Evolutionary conservation across 2,888 invertebrate species (phyloP), one percentile per base, ranked within the genome.

Genomic region (Melanargia galathea): DNA sequence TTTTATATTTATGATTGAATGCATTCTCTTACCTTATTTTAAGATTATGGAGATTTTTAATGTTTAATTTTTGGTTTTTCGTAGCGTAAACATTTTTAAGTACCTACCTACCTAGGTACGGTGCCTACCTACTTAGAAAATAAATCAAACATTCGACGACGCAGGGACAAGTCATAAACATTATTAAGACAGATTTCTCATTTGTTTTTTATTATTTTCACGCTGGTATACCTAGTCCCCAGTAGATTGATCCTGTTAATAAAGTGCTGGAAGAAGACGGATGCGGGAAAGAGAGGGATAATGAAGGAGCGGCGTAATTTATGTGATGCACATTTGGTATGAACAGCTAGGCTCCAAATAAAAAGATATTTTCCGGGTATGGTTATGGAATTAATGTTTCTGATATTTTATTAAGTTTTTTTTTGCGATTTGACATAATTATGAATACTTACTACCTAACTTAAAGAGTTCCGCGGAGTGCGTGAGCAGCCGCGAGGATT

Each of bases 271-370:
- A 83, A 80, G 69, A 81, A 83, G 84, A 87, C 79, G 80, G 77
- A 83, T 82, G 78, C 75, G 79, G 79, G 86, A 86, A 75, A 80
- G 82, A 81, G 87, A 87, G 73, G 78, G 83, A 81, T 78, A 84
- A 73, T 79, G 81, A 85, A 87, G 88, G 84, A 87, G 81, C 78
- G 77, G 57, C 73, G 78, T 90, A 79, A 92, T 92, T 92, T 91
- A 91, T 90, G 86, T 69, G 84, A 85, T 89, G 90, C 90, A 92
- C 90, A 90, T 90, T 90, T 87, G 88, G 87, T 83, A 83, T 81
- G 82, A 88, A 86, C 84, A 83, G 84, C n/a, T n/a, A n/a, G n/a
- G n/a, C 81, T 78, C 78, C 80, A 82, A 88, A 88, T 85, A 87
- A 88, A 89, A 89, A 87, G 78, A 81, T 84, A 82, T 81, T 52